Base-by-base conservation (phyloP, 2,113 vertebrate species). In the Pardalotus punctatus region DNA sequence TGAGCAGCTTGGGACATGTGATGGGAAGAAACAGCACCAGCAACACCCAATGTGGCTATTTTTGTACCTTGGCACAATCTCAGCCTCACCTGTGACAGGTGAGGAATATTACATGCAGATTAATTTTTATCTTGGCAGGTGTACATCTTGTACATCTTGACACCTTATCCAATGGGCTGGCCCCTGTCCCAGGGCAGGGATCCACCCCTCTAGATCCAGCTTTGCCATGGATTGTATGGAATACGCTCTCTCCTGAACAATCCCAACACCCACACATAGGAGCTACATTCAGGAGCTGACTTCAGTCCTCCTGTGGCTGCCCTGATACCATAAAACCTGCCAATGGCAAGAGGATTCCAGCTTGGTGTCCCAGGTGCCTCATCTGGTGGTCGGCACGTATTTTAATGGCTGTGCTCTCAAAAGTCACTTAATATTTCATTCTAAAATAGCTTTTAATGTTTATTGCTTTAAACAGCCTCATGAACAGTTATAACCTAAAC, bases 121-220 rank as follows among this genome's bases (percentile, higher is more conserved):
- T 70, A 72, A 38, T 57, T 78, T 90, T 67, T 78, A 23, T 53
- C 88, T 90, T 86, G 76, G 86, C 92, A 93, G 64, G 40, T 85
- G 47, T 27, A 50, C 28, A 25, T 58, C 72, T 65, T 45, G 50
- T 57, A 56, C 31, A 35, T 50, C 57, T 29, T 14, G 14, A 22
- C 31, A 57, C 14, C 76, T 33, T 50, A 62, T 14, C 28, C 82
- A 78, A 2, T 3, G 0, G 54, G 17, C 62, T 93, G 71, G 81
- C 51, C 54, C n/a, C 79, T 62, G 35, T 85, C 87, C 81, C 84
- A 79, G 67, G 50, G n/a, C 3, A 71, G 76, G 56, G 47, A 93
- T 62, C 76, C 6, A 0, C 43, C 38, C 35, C 69, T 67, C 69
- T 28, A 50, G n/a, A 84, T 67, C 35, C 51, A 79, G 38, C n/a